These are phyloP conservation scores for Pemphredon lugubris DNA, from an alignment of 2,888 invertebrate genomes.

Conservation along the genomic window DNA sequence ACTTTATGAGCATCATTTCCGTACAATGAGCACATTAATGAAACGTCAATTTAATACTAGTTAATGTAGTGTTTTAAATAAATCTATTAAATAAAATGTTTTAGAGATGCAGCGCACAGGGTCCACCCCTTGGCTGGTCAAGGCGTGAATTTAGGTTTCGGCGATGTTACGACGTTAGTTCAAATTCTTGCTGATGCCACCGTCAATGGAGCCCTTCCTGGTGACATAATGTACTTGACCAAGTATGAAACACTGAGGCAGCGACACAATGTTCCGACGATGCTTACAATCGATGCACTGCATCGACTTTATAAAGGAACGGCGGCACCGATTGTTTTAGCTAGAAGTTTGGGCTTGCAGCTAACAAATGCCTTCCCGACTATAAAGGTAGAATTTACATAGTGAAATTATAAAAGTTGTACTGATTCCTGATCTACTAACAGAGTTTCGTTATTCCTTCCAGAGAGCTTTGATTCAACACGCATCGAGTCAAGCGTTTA, in stretches of 20 bases:
- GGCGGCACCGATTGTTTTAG: slow-evolving; percentile 88
- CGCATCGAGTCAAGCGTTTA: slow-evolving; percentile 63
- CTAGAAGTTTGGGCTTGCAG: slow-evolving; percentile 91
- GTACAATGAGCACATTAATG: not conserved
- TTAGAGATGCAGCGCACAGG: slow-evolving; percentile 92
- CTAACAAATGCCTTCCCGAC: slow-evolving; percentile 89
- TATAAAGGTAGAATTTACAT: slow-evolving; percentile 84
- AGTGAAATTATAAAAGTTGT: not conserved
- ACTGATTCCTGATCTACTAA: slow-evolving; percentile 8
- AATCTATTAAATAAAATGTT: slow-evolving; percentile 48
- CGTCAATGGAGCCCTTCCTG: slow-evolving; percentile 89
- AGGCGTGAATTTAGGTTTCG: slow-evolving; percentile 98
- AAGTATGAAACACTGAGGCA: slow-evolving; percentile 93
- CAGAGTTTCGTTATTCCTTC: slow-evolving; percentile 39
- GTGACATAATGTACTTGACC: slow-evolving; percentile 86
- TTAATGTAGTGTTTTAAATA: no score
- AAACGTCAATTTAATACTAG: no score
- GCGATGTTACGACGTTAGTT: slow-evolving; percentile 91
- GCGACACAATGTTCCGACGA: slow-evolving; percentile 93
- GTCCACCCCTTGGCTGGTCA: slow-evolving; percentile 98
- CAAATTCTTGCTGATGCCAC: slow-evolving; percentile 87
- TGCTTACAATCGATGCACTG: slow-evolving; percentile 93
- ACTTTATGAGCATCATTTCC: not conserved
- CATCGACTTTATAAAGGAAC: slow-evolving; percentile 91
- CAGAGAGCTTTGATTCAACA: slow-evolving; percentile 72